Evolutionary conservation across 2,113 vertebrate genomes (phyloP), one percentile per base, ranked within the genome.

Genomic region (Scomber scombrus): DNA sequence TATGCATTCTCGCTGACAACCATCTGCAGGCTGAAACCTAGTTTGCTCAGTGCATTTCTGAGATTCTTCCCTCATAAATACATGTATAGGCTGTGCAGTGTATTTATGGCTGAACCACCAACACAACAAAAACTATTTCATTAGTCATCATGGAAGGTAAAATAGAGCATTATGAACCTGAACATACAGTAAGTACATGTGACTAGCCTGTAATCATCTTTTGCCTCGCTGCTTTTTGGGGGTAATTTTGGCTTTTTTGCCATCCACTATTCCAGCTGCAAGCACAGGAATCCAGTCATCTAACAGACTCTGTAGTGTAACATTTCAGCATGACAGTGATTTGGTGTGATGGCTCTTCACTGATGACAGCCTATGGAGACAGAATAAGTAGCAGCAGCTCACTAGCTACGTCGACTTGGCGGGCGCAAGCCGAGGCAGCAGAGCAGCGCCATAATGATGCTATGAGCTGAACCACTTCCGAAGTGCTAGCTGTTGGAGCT

Each of bases 321-420:
- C 63, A 43, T 81, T 82, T 73, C 63, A 74, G 69, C 71, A 34
- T 85, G 67, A 92, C 81, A 65, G 76, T 89, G 81, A 93, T 90
- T 57, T 68, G 80, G 71, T 84, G 82, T 7, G 82, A 92, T 83
- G 84, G 88, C 82, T 84, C 73, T 71, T 89, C 71, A 72, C 51
- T 11, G 45, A 82, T 84, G 89, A 91, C 86, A 91, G 81, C 80
- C 79, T 77, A 65, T 55, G 73, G 82, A 89, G 81, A 83, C 82
- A 69, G 81, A 91, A 80, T 80, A 90, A 85, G 80, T 63, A 81
- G 83, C 75, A 78, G 84, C 26, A 26, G 82, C 90, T 91, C 82
- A 81, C 79, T 71, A 55, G 75, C 84, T 81, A 57, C 77, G 66
- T 18, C 66, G 71, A 74, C 71, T 88, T 72, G 82, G 85, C 78